Evolutionary conservation across 2,888 invertebrate species (phyloP), one percentile per base, ranked within the genome.

Genomic region (Epinotia demarniana): DNA sequence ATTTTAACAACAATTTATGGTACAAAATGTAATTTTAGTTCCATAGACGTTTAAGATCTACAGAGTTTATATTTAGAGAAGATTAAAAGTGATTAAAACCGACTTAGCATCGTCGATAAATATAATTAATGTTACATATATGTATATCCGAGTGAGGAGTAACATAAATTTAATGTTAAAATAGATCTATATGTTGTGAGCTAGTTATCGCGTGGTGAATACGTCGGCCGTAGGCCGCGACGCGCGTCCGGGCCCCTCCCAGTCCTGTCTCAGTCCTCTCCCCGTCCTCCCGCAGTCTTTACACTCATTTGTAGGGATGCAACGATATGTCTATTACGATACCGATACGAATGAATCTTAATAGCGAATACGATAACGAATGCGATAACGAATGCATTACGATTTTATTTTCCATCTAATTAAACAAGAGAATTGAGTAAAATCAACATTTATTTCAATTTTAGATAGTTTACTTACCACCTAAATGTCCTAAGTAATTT

Each of bases 11-110:
- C 87, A 87, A 89, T 82, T 88, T 86, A 92, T 92, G 92, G 92
- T 93, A 93, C 92, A 93, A 93, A 92, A 87, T 87, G 86, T 92
- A 90, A 92, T 90, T 91, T 92, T 92, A 92, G 90, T 92, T 92
- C 90, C 90, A 92, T 93, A 93, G 91, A 87, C 83, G 82, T 88
- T 87, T 92, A 92, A 92, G 91, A 91, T 85, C 87, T 86, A 89
- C 90, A 92, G 92, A 92, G 91, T 90, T 90, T 92, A 92, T 92
- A 91, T 90, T 89, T 90, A 89, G 87, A 89, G 87, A 89, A 57
- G 63, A 68, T 68, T 73, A 73, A 73, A 64, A 74, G 74, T 69
- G 74, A 74, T 74, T 74, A 69, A 70, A 58, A 49, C 75, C 64
- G 74, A 74, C 74, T 39, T 64, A 74, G 75, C 60, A 78, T 80